Conservation (phyloP, 2,797 vertebrate genomes). For the Hippocampus kuda region DNA sequence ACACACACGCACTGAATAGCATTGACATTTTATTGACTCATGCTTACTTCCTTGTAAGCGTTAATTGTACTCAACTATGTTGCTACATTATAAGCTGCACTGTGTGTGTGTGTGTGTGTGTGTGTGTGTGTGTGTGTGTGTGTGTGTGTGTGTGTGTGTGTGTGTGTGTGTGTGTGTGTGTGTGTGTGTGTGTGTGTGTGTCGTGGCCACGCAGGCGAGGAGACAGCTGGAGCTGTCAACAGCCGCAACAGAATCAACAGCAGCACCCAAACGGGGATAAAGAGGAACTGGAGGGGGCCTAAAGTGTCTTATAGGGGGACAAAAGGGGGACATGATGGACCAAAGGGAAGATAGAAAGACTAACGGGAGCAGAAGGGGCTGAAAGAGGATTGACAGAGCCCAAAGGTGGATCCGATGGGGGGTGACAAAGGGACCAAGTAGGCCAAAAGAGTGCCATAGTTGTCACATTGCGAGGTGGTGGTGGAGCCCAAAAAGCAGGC, state of each 20-base stretch:
- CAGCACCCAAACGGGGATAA: not conserved
- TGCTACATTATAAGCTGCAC: not conserved
- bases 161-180: not conserved
- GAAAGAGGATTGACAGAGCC: too few species aligned
- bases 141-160: too few species aligned
- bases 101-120: not conserved
- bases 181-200: not conserved
- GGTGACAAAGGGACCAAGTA: too few species aligned
- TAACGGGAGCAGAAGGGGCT: not conserved
- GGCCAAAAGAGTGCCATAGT: not conserved
- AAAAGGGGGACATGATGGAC: not conserved
- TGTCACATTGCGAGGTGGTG: too few species aligned
- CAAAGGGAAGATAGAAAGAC: not conserved
- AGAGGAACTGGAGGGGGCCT: not conserved
- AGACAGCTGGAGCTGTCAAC: conserved; percentile 5
- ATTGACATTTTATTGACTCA: not conserved
- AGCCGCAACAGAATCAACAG: conserved; percentile 2
- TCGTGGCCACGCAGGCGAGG: not conserved
- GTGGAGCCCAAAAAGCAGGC: too few species aligned
- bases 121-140: too few species aligned
- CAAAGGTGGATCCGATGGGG: not conserved
- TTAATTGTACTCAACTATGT: conserved; percentile 1
- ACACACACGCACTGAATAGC: not conserved
- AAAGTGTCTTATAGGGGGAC: not conserved
- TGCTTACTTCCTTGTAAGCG: not conserved